Conservation (phyloP, 1,140 invertebrate genomes). For the Trachymyrmex septentrionalis region DNA sequence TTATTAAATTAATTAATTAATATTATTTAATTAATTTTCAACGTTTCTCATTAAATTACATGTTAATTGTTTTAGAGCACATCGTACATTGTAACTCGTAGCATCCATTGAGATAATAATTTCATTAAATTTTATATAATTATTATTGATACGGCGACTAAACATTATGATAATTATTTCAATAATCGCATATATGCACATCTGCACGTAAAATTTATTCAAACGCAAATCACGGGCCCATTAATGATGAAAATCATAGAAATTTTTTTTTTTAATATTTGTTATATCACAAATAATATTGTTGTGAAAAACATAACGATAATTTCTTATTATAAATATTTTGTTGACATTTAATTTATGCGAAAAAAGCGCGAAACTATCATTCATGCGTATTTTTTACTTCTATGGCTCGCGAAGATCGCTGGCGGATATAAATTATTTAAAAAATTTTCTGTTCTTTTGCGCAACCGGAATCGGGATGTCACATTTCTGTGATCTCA, state of each 20-base stretch:
- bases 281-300: neutral
- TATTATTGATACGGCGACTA: conserved; percentile 35
- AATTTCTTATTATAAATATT: neutral
- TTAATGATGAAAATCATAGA: neutral
- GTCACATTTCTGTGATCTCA: neutral
- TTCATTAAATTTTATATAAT: conserved; percentile 47
- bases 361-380: neutral
- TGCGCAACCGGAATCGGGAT: neutral
- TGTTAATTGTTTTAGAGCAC: neutral
- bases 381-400: neutral
- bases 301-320: neutral
- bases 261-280: conserved; percentile 19
- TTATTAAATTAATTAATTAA: neutral
- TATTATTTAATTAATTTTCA: neutral
- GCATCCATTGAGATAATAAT: conserved; percentile 20
- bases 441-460: conserved; percentile 17
- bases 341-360: neutral
- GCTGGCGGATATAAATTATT: conserved; percentile 44
- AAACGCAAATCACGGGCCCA: neutral
- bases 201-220: conserved; percentile 7
- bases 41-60: neutral
- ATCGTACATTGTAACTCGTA: neutral
- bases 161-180: conserved; percentile 32
- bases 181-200: neutral
- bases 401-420: neutral